Percentiles rank a stretch among this genome's conserved stretches.
phyloP scores from a whole-genome alignment of 2,113 vertebrate species.

The Eulemur macaco region DNA sequence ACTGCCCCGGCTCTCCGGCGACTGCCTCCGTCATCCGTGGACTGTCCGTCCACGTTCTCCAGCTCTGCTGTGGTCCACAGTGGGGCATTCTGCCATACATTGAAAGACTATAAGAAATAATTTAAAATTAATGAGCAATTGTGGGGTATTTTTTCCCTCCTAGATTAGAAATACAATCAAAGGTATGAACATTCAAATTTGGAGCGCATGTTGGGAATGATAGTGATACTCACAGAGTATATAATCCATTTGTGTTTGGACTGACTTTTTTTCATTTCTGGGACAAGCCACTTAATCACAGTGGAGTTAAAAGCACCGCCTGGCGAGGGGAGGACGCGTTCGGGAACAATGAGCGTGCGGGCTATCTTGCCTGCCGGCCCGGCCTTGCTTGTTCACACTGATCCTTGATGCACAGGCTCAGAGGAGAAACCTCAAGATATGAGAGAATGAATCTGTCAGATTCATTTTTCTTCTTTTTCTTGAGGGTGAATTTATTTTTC shows the following conservation, averaged over 20 bases:
- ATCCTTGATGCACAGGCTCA: constrained; percentile 27
- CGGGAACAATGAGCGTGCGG: neutral
- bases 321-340: neutral
- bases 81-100: rapidly evolving
- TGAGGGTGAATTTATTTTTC: constrained; percentile 72
- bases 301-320: neutral
- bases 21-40: rapidly evolving
- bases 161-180: neutral
- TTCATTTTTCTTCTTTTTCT: constrained; percentile 73
- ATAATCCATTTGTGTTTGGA: neutral
- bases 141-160: neutral
- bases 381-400: constrained; percentile 17
- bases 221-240: neutral
- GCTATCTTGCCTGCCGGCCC: neutral
- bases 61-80: rapidly evolving
- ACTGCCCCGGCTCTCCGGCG: rapidly evolving
- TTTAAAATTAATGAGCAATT: neutral
- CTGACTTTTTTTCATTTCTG: constrained; percentile 37
- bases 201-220: neutral
- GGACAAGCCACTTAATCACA: constrained; percentile 67
- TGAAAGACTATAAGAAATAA: neutral
- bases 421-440: constrained; percentile 53
- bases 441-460: constrained; percentile 63
- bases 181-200: neutral
- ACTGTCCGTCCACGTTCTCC: too few species aligned